Conservation (phyloP, 2,888 invertebrate genomes). For the Apocheima hispidaria region DNA sequence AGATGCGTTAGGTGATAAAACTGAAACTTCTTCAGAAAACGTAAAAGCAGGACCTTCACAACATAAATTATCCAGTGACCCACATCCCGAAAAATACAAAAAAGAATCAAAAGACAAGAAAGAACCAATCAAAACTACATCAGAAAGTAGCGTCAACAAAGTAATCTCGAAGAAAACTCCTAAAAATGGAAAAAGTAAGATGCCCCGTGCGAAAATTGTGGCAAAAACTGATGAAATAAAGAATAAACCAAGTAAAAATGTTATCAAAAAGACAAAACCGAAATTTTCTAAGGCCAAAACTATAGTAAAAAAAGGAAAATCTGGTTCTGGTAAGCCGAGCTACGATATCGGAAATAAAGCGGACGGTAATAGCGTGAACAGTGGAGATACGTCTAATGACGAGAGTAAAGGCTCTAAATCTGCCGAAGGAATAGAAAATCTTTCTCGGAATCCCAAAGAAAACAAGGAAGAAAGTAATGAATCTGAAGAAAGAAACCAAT, state of each 20-base stretch:
- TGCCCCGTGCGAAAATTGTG: constrained; percentile 45
- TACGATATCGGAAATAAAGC: constrained; percentile 20
- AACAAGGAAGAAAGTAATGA: constrained; percentile 44
- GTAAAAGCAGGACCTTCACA: constrained; percentile 64
- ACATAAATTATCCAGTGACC: constrained; percentile 56
- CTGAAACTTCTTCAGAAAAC: constrained; percentile 56
- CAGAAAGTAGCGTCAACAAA: constrained; percentile 57
- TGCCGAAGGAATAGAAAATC: constrained; percentile 29
- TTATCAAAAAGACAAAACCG: constrained; percentile 59
- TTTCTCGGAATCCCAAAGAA: constrained; percentile 21
- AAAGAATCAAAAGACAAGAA: constrained; percentile 76
- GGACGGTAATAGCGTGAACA: constrained; percentile 6
- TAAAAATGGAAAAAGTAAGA: constrained; percentile 51
- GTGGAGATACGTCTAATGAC: constrained; percentile 43
- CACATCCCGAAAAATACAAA: constrained; percentile 69
- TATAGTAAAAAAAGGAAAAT: constrained; percentile 62
- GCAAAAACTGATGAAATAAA: constrained; percentile 65
- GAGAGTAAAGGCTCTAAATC: constrained; percentile 40
- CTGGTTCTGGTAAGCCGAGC: constrained; percentile 40
- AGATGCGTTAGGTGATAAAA: constrained; percentile 59
- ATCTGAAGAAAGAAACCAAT: constrained; percentile 46
- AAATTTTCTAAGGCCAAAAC: constrained; percentile 69
- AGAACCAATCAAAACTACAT: constrained; percentile 63
- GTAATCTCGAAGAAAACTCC: constrained; percentile 56
- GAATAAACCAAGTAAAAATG: constrained; percentile 77